Evolutionary conservation across 2,888 invertebrate genomes (phyloP).

Genomic region (Achlya flavicornis): DNA sequence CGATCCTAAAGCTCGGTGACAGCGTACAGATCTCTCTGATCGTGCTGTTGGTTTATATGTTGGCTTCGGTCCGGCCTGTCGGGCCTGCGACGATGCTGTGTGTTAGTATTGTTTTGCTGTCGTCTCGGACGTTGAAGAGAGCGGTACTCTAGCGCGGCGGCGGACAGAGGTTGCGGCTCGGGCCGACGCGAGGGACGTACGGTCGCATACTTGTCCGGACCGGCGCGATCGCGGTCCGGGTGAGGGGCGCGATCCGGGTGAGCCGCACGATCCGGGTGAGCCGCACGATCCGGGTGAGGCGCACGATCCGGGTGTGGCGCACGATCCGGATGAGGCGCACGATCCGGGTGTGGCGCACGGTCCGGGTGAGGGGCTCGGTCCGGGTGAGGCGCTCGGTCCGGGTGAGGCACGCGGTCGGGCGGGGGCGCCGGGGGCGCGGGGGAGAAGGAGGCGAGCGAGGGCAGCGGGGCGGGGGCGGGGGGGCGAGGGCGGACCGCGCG

Average conservation of each 20-base stretch:
- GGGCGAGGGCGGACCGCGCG: conserved; percentile 76
- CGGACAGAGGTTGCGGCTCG: conserved; percentile 81
- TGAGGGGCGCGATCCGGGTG: conserved; percentile 25
- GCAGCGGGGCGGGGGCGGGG: conserved; percentile 65
- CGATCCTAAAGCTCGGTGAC: conserved; percentile 80
- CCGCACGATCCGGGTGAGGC: conserved; percentile 46
- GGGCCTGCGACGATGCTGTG: conserved; percentile 41
- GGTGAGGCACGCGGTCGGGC: conserved; percentile 57
- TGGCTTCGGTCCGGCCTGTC: conserved; percentile 80
- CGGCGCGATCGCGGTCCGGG: conserved; percentile 34
- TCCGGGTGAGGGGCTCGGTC: no score
- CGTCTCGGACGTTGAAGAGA: conserved; percentile 83
- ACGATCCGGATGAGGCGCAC: no score
- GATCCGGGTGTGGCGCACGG: no score
- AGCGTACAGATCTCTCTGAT: conserved; percentile 87
- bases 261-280: conserved; percentile 46
- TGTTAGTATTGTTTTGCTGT: conserved; percentile 42
- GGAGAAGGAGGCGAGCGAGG: conserved; percentile 57
- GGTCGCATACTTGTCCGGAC: conserved; percentile 73
- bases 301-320: conserved; percentile 33
- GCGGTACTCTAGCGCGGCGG: conserved; percentile 83
- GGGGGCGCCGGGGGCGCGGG: conserved; percentile 34
- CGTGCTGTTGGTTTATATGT: conserved; percentile 81
- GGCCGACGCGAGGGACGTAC: conserved; percentile 69
- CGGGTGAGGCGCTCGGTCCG: conserved; percentile 14